These are phyloP conservation scores for Potamarius usumacintae DNA, from an alignment of 2,113 vertebrate genomes.

Conservation along the genomic window DNA sequence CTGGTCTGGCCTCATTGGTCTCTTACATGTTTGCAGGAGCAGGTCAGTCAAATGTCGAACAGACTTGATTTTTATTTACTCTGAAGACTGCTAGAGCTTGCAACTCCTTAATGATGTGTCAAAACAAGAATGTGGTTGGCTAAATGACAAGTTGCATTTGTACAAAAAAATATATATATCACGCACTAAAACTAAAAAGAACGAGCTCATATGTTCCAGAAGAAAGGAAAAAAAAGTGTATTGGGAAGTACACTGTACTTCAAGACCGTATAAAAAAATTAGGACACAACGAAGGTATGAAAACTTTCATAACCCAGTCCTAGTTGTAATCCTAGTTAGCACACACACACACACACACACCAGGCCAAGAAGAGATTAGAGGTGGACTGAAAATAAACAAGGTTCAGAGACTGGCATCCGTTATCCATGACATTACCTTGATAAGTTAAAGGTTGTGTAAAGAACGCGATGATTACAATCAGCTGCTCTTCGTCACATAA, in stretches of 20 bases:
- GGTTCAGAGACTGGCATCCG: slow-evolving; percentile 25
- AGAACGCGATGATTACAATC: neutral
- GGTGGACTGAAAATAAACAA: slow-evolving; percentile 38
- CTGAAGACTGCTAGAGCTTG: slow-evolving; percentile 1
- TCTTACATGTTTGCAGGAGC: neutral
- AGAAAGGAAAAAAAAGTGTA: no score
- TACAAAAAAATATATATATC: neutral
- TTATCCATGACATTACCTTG: slow-evolving; percentile 28
- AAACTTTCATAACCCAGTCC: neutral
- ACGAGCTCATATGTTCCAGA: neutral
- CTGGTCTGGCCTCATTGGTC: neutral
- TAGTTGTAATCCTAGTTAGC: neutral
- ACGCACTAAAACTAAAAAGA: neutral
- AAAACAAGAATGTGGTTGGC: neutral
- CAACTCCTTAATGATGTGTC: neutral
- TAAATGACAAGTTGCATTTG: slow-evolving; percentile 4
- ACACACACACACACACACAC: neutral
- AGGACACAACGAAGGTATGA: neutral
- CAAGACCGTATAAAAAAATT: neutral
- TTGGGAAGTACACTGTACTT: neutral
- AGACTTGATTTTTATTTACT: slow-evolving; percentile 11
- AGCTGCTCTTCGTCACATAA: neutral
- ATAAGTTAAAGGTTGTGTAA: neutral
- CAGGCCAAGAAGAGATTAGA: neutral
- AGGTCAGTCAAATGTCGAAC: slow-evolving; percentile 2